Conservation (phyloP, 2,888 invertebrate species). For the Lasioglossum figueresi region DNA sequence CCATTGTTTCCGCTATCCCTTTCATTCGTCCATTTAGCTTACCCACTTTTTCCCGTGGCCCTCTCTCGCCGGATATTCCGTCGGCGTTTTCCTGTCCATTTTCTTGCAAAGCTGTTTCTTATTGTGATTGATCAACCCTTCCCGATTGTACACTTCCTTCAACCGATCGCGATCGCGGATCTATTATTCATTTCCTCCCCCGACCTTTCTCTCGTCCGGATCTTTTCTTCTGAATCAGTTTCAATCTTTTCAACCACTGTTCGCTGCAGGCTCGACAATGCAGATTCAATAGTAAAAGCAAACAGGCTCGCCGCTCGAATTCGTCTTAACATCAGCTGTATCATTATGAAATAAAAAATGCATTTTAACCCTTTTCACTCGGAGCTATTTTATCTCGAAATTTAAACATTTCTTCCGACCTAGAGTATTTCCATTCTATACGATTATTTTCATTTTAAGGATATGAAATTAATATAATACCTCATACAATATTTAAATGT, state of each 20-base stretch:
- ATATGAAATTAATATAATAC: too few species aligned
- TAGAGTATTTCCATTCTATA: too few species aligned
- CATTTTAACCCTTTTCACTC: too few species aligned
- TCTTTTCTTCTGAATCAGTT: background rate
- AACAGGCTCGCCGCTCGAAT: too few species aligned
- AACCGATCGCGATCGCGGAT: background rate
- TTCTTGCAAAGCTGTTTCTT: background rate
- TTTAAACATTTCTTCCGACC: too few species aligned
- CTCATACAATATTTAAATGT: too few species aligned
- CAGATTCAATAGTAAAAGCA: too few species aligned
- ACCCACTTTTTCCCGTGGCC: background rate
- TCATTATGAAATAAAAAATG: too few species aligned
- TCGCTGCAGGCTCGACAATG: too few species aligned
- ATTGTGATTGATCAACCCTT: slow-evolving; percentile 10
- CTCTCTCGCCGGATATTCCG: background rate
- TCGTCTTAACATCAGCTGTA: too few species aligned
- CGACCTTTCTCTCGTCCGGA: background rate
- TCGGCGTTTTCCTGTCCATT: background rate
- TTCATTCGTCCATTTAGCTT: slow-evolving; percentile 7
- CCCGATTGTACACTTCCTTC: background rate
- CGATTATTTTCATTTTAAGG: too few species aligned
- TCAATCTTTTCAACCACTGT: background rate
- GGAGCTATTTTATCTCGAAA: too few species aligned
- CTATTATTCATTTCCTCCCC: background rate
- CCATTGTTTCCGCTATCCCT: slow-evolving; percentile 29